Percentiles rank a stretch among this genome's conserved stretches.
phyloP scores from a whole-genome alignment of 2,888 invertebrate genomes.

The Ptilodon capucinus region DNA sequence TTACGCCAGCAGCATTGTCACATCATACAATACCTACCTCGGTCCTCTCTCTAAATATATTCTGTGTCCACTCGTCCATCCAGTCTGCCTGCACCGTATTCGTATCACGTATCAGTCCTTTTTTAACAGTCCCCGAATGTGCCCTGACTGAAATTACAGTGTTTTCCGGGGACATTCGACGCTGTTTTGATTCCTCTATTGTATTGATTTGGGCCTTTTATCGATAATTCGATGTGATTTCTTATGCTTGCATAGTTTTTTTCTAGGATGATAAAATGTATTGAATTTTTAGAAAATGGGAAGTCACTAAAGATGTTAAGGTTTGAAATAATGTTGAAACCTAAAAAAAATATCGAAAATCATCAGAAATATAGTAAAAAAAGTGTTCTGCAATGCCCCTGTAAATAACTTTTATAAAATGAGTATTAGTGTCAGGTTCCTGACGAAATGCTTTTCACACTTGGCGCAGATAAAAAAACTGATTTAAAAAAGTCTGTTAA shows the following conservation, averaged over 20 bases:
- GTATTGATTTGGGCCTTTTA: slow-evolving; percentile 38
- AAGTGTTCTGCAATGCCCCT: too few relatives aligned
- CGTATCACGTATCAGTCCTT: slow-evolving; percentile 63
- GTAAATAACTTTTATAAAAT: too few relatives aligned
- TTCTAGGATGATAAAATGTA: background rate
- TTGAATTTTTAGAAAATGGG: background rate
- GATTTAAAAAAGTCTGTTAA: too few relatives aligned
- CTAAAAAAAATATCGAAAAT: too few relatives aligned
- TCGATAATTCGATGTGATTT: slow-evolving; percentile 20
- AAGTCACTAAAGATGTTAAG: too few relatives aligned
- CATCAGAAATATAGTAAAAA: too few relatives aligned
- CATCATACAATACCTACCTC: background rate
- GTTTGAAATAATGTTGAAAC: too few relatives aligned
- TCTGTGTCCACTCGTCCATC: slow-evolving; percentile 61
- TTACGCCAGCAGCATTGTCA: background rate
- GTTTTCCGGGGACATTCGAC: slow-evolving; percentile 59
- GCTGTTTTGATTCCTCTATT: slow-evolving; percentile 73
- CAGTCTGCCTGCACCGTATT: slow-evolving; percentile 47
- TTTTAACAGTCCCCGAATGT: slow-evolving; percentile 68
- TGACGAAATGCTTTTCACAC: too few relatives aligned
- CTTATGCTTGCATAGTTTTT: slow-evolving; percentile 16
- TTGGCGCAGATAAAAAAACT: too few relatives aligned
- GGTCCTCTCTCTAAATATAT: slow-evolving; percentile 46
- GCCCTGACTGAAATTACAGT: slow-evolving; percentile 76
- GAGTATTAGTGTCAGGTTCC: too few relatives aligned